These are phyloP conservation scores for Saguinus imperator DNA, from an alignment of 2,113 vertebrate species.

Conservation along the genomic window DNA sequence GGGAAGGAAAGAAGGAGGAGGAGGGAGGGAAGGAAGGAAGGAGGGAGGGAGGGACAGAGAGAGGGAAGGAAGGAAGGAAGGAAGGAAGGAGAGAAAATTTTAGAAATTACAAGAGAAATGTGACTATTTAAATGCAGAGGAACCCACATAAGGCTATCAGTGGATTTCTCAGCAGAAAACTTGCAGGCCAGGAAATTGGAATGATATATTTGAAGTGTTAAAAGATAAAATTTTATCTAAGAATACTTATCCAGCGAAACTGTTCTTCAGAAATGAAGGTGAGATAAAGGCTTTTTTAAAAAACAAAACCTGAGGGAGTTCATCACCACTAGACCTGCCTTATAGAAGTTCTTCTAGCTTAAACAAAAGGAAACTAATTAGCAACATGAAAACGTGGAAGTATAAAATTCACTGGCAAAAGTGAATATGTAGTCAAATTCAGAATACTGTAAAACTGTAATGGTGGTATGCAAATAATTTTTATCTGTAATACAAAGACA, in stretches of 20 bases:
- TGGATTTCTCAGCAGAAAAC: neutral
- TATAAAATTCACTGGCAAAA: neutral
- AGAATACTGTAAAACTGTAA: neutral
- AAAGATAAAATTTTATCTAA: neutral
- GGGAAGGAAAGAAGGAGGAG: accelerated
- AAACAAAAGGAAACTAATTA: neutral
- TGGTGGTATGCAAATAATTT: neutral
- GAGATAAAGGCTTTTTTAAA: neutral
- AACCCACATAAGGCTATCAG: neutral
- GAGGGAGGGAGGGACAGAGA: accelerated
- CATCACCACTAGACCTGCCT: neutral
- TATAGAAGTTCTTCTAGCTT: neutral
- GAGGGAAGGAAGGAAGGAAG: too few relatives aligned
- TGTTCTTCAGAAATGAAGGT: neutral
- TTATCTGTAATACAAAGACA: neutral
- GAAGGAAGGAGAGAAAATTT: neutral
- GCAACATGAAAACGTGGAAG: neutral
- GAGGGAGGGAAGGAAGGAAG: too few relatives aligned
- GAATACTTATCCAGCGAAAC: neutral
- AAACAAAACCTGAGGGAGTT: neutral
- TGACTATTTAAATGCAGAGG: neutral
- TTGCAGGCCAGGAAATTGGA: neutral
- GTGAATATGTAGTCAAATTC: neutral
- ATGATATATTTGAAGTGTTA: neutral
- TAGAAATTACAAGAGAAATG: neutral